A percentile compares a stretch with the other conserved stretches of the same genome.
These are phyloP conservation scores for Calameuta filiformis DNA, from an alignment of 2,888 invertebrate species.

Conservation along the genomic window DNA sequence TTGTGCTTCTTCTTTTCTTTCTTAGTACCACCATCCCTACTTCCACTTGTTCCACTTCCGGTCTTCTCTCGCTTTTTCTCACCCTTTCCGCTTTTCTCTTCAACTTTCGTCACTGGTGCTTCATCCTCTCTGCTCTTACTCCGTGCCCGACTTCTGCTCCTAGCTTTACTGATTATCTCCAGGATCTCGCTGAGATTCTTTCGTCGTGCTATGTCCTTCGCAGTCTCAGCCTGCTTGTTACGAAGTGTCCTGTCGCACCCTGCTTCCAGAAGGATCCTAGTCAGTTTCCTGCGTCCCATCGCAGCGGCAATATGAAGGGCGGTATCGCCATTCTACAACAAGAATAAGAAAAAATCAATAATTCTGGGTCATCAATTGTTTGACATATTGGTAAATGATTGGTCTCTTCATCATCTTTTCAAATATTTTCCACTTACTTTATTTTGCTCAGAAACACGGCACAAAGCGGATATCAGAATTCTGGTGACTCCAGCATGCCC, in stretches of 20 bases:
- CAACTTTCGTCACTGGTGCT: constrained; percentile 44
- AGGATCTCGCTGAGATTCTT: constrained; percentile 89
- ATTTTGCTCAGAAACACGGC: constrained; percentile 88
- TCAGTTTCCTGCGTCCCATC: constrained; percentile 91
- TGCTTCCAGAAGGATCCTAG: constrained; percentile 89
- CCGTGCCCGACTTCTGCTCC: constrained; percentile 53
- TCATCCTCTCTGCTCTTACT: constrained; percentile 49
- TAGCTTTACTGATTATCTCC: constrained; percentile 71
- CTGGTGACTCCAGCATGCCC: constrained; percentile 96
- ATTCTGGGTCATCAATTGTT: not conserved
- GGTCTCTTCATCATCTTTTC: not conserved
- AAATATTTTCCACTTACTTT: constrained; percentile 69
- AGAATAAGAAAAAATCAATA: not conserved
- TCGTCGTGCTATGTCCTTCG: constrained; percentile 87
- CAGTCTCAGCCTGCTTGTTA: constrained; percentile 91
- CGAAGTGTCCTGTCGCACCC: constrained; percentile 78
- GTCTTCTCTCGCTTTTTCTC: constrained; percentile 67
- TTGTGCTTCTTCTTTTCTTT: constrained; percentile 60
- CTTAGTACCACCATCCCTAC: constrained; percentile 65
- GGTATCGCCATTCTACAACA: constrained; percentile 85
- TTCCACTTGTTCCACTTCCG: constrained; percentile 67
- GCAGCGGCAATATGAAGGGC: constrained; percentile 94
- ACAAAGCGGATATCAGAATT: constrained; percentile 91
- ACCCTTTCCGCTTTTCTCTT: constrained; percentile 38
- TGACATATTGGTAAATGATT: not conserved